Conservation (phyloP, 2,797 vertebrate genomes). For the Acanthurus tractus region DNA sequence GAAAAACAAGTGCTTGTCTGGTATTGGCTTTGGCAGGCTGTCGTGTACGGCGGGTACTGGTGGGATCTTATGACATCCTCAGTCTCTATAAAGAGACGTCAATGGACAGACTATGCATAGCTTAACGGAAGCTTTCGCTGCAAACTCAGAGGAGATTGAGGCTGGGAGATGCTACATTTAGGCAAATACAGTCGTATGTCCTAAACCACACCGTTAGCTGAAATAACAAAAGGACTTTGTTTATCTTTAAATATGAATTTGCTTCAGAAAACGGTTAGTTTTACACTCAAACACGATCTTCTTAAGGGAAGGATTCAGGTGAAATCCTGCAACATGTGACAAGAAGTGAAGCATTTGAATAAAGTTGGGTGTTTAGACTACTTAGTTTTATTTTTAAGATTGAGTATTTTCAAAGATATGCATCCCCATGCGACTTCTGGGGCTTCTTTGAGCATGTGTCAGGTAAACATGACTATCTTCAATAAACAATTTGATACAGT, state of each 20-base stretch:
- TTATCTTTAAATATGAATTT: neutral
- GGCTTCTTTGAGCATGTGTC: neutral
- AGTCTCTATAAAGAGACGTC: slow-evolving; percentile 55
- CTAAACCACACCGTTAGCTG: slow-evolving; percentile 9
- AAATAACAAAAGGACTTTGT: neutral
- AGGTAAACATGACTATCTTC: neutral
- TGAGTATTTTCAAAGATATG: no score
- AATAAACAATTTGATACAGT: neutral
- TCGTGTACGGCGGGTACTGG: slow-evolving; percentile 64
- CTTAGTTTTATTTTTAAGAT: no score
- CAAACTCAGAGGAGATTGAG: slow-evolving; percentile 25
- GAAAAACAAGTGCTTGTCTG: slow-evolving; percentile 85
- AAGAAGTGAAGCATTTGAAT: neutral
- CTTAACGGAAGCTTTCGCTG: slow-evolving; percentile 51
- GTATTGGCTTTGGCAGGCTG: slow-evolving; percentile 90
- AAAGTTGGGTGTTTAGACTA: neutral
- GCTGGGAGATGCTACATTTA: slow-evolving; percentile 23
- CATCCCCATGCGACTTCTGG: neutral
- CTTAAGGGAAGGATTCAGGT: neutral
- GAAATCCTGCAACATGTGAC: neutral
- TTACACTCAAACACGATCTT: neutral
- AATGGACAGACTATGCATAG: slow-evolving; percentile 64
- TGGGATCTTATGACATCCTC: slow-evolving; percentile 79
- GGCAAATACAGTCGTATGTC: neutral
- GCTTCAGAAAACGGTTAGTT: neutral